Evolutionary conservation across 2,888 invertebrate genomes (phyloP).

Genomic region (Ecliptopera silaceata): DNA sequence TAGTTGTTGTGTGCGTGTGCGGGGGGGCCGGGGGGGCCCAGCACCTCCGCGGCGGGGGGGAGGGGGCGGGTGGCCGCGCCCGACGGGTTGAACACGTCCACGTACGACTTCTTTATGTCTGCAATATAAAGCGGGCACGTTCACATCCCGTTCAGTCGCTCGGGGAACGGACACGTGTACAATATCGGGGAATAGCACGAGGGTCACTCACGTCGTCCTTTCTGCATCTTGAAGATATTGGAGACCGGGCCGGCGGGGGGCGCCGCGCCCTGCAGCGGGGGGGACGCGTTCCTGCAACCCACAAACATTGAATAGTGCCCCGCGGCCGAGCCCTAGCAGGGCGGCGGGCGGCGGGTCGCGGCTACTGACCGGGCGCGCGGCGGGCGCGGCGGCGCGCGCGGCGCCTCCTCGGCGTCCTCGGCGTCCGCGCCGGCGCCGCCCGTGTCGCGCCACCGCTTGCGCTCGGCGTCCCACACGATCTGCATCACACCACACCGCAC

Average conservation of each 20-base stretch:
- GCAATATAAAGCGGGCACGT: constrained; percentile 22
- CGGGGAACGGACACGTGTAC: too few relatives aligned
- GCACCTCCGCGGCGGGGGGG: constrained; percentile 57
- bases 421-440: constrained; percentile 88
- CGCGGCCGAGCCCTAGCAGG: constrained; percentile 42
- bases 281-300: constrained; percentile 41
- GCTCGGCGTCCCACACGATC: constrained; percentile 97
- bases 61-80: constrained; percentile 70
- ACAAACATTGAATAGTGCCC: too few relatives aligned
- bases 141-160: too few relatives aligned
- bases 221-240: constrained; percentile 92
- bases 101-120: constrained; percentile 93
- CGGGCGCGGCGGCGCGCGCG: constrained; percentile 52
- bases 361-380: neutral
- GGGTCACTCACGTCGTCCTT: constrained; percentile 86
- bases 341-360: constrained; percentile 33
- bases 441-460: constrained; percentile 93
- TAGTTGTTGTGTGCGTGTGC: constrained; percentile 45
- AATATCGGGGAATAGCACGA: neutral
- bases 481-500: constrained; percentile 50
- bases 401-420: constrained; percentile 74
- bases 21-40: constrained; percentile 72
- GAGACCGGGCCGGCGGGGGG: constrained; percentile 57
- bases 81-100: constrained; percentile 93
- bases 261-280: constrained; percentile 42